Evolutionary conservation across 53 echinoderm and acorn worm genomes (phyloP), one percentile per base, ranked within the genome.

Genomic region (Actinopyga echinites): DNA sequence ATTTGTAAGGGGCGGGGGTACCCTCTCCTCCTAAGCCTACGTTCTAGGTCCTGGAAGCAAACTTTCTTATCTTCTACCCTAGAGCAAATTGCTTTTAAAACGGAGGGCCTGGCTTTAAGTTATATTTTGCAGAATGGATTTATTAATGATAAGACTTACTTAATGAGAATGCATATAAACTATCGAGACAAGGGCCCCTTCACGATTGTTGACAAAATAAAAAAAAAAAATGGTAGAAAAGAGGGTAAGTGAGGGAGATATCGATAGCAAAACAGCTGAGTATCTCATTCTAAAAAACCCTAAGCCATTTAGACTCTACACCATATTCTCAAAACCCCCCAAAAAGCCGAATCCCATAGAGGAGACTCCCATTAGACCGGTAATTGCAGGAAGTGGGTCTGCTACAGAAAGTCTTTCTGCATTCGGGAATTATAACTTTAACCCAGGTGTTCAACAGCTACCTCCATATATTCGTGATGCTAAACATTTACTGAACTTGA

Each of bases 141-240:
- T n/a, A n/a, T n/a, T n/a, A n/a, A n/a, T n/a, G n/a, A n/a, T n/a
- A n/a, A n/a, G n/a, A n/a, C n/a, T n/a, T n/a, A n/a, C n/a, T n/a
- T n/a, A n/a, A n/a, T n/a, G n/a, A n/a, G n/a, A n/a, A n/a, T n/a
- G n/a, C n/a, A n/a, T n/a, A n/a, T n/a, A n/a, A n/a, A n/a, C n/a
- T n/a, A n/a, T n/a, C n/a, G n/a, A n/a, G n/a, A n/a, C n/a, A n/a
- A n/a, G n/a, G n/a, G n/a, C n/a, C n/a, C n/a, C n/a, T n/a, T n/a
- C n/a, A n/a, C n/a, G n/a, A n/a, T n/a, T n/a, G n/a, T n/a, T n/a
- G n/a, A n/a, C n/a, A n/a, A n/a, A n/a, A n/a, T n/a, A n/a, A n/a
- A n/a, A n/a, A n/a, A n/a, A n/a, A n/a, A n/a, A n/a, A n/a, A n/a
- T 64, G 28, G 64, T 26, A 64, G 64, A 64, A 64, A 64, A 64